Evolutionary conservation across 2,797 vertebrate species (phyloP), one percentile per base, ranked within the genome.

Genomic region (Alectoris magna): DNA sequence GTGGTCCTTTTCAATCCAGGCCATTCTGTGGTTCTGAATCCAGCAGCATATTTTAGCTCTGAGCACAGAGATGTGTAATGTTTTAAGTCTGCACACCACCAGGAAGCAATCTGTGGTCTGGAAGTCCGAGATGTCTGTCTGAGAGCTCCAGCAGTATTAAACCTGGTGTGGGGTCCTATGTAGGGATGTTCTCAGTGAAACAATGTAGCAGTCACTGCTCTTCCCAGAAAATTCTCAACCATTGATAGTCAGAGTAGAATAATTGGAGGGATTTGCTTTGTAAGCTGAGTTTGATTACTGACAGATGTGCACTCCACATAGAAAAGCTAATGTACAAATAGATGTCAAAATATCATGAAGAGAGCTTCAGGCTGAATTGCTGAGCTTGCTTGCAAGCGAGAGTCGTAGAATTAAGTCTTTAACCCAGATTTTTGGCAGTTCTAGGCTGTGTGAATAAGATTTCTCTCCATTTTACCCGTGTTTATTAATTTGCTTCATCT

Each of bases 401-500:
- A 74, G 43, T 48, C 8, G 4, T 6, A n/a, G 27, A 67, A 63
- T 64, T 48, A 77, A 34, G 15, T 58, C 36, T 80, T 55, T 70
- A 56, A 29, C 29, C 7, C 21, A 60, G 41, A 23, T 62, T 85
- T 85, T 84, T 79, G 24, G 34, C 41, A 87, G 4, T 71, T 84
- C 1, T 11, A 34, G n/a, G 53, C 69, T 27, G 56, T 5, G 23
- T 59, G 53, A 64, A 13, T 71, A 70, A 56, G 43, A 10, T 17
- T 84, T 70, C 14, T 62, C 15, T 67, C 19, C 9, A 18, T 13
- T 76, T 84, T 78, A 13, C 22, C 36, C 76, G 51, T 13, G 18
- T 55, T 88, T 73, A 14, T 72, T 79, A 44, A 34, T 48, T 84
- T 71, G 22, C 19, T 81, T 84, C 27, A 23, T 82, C 70, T 91